Evolutionary conservation across 1,140 invertebrate genomes (phyloP).

Genomic region (Heliothis virescens): DNA sequence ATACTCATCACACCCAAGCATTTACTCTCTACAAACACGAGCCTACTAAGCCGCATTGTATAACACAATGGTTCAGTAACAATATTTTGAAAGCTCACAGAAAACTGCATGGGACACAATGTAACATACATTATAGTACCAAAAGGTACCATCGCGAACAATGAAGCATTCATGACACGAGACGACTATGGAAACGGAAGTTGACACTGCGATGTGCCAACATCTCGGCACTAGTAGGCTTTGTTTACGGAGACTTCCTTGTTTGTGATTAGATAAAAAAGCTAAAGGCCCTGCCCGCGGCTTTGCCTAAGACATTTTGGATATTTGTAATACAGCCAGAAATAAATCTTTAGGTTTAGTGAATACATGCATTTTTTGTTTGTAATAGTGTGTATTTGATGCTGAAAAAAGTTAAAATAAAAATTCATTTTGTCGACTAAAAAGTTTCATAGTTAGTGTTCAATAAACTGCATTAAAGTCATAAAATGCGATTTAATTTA

Average conservation of each 20-base stretch:
- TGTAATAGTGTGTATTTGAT: background rate
- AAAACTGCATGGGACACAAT: constrained; percentile 38
- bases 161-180: constrained; percentile 62
- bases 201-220: constrained; percentile 70
- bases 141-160: constrained; percentile 17
- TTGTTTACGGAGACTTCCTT: constrained; percentile 74
- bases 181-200: constrained; percentile 72
- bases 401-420: no score
- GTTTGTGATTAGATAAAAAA: constrained; percentile 45
- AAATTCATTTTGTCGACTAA: no score
- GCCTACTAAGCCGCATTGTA: constrained; percentile 50
- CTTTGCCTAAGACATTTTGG: background rate
- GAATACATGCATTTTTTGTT: background rate
- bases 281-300: background rate
- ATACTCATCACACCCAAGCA: constrained; percentile 6
- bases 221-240: constrained; percentile 62
- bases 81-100: constrained; percentile 69
- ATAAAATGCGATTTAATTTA: no score
- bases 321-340: background rate
- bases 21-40: background rate
- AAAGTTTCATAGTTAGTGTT: no score
- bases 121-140: constrained; percentile 49
- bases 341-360: background rate
- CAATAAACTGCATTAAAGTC: no score
- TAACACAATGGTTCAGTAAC: constrained; percentile 61